Base-by-base conservation (phyloP, 2,888 invertebrate species). In the Oegoconia quadripuncta region DNA sequence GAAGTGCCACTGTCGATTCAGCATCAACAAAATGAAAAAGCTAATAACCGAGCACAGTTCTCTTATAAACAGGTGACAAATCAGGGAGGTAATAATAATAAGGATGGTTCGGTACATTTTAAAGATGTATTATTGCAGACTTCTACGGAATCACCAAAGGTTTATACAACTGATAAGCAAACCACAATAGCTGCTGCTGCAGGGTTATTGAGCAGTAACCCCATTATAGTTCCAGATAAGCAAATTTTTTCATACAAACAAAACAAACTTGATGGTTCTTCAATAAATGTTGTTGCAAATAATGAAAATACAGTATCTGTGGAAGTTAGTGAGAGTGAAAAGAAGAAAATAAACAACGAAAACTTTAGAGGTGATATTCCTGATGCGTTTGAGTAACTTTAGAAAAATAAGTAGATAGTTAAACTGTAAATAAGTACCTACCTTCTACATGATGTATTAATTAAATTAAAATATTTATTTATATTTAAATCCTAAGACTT, bases 171-270 rank as follows among this genome's bases (percentile, higher is more conserved):
- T 15, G 22, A 22, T 9, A 8, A 22, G 6, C 11, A 15, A 13
- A 18, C 17, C 3, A 18, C 35, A 9, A 4, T 23, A 4, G 3
- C 23, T 11, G n/a, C 25, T 11, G 25, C n/a, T 25, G 3, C 5
- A 13, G 12, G 11, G 3, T 30, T 26, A 2, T 46, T 51, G 11
- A 42, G 36, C 27, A 36, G 41, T 13, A 50, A 58, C 34, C 56
- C 56, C 1, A 58, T 56, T 1, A 55, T 56, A 12, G 20, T 44
- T 29, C 44, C 46, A 28, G 49, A 49, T 9, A 40, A 41, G 5
- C 27, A 29, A 3, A 39, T 36, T 9, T 53, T 47, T 39, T 50
- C 50, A 5, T 56, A 50, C 20, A 50, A 41, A 26, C 53, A 55
- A 13, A 42, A 39, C 3, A 47, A 48, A 16, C 4, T 25, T 20